Conservation (phyloP, 2,888 invertebrate genomes). For the Ashinkailepas kermadecensis region DNA sequence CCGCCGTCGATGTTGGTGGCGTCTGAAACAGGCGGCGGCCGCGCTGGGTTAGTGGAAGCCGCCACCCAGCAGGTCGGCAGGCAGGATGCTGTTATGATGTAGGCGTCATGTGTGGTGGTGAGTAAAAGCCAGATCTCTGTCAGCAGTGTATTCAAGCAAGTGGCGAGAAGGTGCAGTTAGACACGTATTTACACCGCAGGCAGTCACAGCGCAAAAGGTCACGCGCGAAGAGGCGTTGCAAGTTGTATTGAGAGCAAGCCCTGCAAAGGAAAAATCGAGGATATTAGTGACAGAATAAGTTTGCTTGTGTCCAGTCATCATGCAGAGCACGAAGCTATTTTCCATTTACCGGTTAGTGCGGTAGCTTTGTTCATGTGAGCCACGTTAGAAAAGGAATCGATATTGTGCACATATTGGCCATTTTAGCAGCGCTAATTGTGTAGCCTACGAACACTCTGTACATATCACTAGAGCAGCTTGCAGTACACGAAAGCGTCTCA, state of each 20-base stretch:
- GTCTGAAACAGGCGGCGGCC: not conserved
- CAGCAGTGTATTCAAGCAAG: not conserved
- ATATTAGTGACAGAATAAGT: not conserved
- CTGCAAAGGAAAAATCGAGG: not conserved
- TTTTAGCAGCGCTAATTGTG: no score
- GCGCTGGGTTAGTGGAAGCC: not conserved
- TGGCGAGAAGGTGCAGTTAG: not conserved
- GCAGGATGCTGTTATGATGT: no score
- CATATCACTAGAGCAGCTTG: no score
- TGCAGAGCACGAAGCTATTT: not conserved
- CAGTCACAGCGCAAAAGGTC: not conserved
- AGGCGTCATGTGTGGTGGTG: not conserved
- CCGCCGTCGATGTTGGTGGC: not conserved
- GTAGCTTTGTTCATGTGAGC: not conserved
- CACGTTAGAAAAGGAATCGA: not conserved
- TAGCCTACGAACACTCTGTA: no score
- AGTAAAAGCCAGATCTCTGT: not conserved
- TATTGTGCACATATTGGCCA: no score
- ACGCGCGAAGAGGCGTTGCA: constrained; percentile 1
- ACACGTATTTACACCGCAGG: not conserved
- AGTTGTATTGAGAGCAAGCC: constrained; percentile 7
- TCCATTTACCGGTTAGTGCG: not conserved
- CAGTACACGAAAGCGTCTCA: no score
- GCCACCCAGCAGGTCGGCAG: no score
- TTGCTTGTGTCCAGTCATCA: not conserved